Base-by-base conservation (phyloP, 2,113 vertebrate species). In the Lonchura striata region DNA sequence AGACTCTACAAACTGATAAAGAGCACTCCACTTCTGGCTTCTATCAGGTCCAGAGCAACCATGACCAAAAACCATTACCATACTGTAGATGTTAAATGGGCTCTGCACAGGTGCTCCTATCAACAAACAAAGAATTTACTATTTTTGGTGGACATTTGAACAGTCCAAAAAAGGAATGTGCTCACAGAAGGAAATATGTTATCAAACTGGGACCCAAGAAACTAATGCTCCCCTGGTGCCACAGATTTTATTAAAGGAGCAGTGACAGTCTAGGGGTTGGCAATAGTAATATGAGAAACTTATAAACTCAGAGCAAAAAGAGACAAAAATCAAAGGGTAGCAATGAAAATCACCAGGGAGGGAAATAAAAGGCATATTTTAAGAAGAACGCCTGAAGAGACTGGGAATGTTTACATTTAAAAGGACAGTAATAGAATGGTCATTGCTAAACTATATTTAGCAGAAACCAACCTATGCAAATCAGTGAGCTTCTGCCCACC, bases 331-430 rank as follows among this genome's bases (percentile, higher is more conserved):
- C 24, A 52, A 78, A 86, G 11, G 13, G 8, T 2, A 79, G 53
- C 25, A 49, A 46, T 22, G 57, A 69, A 92, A 91, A 61, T n/a
- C 9, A 33, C 21, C 1, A 0, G 7, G 2, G 5, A 4, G 2
- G 1, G 4, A 7, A 4, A 17, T 59, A 27, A 13, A 2, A 11
- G 7, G 1, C 7, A 2, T 8, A 13, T 46, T 80, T 13, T 42
- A 80, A 60, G 60, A 68, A 44, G 10, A 77, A 7, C 0, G 0
- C 15, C 30, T 39, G 49, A 64, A 87, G 35, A 90, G 28, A 79
- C 17, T 28, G 13, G 11, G 15, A 76, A 56, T 33, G 31, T 54
- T 94, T 69, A 69, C 21, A 69, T 65, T 50, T 76, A 16, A 77
- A 90, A 88, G 30, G 7, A 63, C 3, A 54, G 11, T 6, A 92